Evolutionary conservation across 1,140 invertebrate genomes (phyloP), one percentile per base, ranked within the genome.

Genomic region (Pteromalus puparum): DNA sequence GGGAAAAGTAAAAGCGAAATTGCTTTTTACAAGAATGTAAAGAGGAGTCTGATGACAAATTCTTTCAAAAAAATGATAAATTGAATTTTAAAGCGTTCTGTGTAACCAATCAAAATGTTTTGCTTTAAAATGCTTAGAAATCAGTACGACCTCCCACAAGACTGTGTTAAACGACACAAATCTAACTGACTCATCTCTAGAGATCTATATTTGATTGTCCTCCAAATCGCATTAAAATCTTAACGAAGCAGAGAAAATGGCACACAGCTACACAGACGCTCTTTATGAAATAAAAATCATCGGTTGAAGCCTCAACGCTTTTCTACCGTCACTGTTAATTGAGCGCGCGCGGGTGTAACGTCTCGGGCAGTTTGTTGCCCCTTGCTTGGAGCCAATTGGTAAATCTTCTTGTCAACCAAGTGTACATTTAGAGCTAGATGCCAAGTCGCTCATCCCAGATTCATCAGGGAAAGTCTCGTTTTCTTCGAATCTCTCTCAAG

Each of bases 281-380:
- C 34, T 28, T 28, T 53, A 21, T n/a, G 28, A 73, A 73, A 53
- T 34, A 46, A 61, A 73, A 73, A 81, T 73, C 46, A 53, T 73
- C 42, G 42, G 13, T 68, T 81, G 26, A 75, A 61, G 42, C 48
- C 72, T 75, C 21, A 9, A 24, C 24, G 21, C 53, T 53, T 61
- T 48, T 61, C 2, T 30, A 3, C 48, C 65, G 46, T 73, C 53
- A 65, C 12, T 65, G 21, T 75, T 65, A 82, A 82, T 82, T 82
- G 81, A 82, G 12, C 7, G 1, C 9, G 13, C 72, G 26, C 2
- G 72, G 13, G 4, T 75, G 7, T 82, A 24, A 65, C 72, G 30
- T 81, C 28, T 82, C 80, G 80, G n/a, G 48, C 26, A 65, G 42
- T 73, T 81, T 81, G 46, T 73, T 21, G 26, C 26, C 24, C 80